A percentile compares a stretch with the other conserved stretches of the same genome.
phyloP scores from a whole-genome alignment of 2,888 invertebrate genomes.

The Esperia sulphurella region DNA sequence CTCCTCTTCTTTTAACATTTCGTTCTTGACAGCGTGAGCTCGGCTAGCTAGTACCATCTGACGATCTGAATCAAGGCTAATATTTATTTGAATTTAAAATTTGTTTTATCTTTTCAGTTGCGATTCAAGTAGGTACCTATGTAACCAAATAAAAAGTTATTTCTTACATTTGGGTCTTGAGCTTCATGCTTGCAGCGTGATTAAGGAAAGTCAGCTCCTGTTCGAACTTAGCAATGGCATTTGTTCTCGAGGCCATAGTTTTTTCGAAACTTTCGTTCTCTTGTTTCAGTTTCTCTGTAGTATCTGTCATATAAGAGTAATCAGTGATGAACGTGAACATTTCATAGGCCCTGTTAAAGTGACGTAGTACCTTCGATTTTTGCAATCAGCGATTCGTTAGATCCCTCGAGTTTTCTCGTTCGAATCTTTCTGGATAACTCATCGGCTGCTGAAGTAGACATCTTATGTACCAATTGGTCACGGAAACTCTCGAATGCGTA shows the following conservation, averaged over 20 bases:
- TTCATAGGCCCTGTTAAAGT: too few species aligned
- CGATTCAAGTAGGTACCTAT: too few species aligned
- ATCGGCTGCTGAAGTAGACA: conserved; percentile 66
- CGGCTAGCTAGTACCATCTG: conserved; percentile 74
- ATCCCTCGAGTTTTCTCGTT: conserved; percentile 58
- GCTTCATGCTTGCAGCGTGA: conserved; percentile 29
- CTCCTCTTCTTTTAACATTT: conserved; percentile 72
- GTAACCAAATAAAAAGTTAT: background rate
- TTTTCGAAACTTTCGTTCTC: conserved; percentile 45
- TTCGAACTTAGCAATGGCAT: conserved; percentile 41
- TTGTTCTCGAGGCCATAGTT: conserved; percentile 40
- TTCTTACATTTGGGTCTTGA: conserved; percentile 57
- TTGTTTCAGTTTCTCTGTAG: conserved; percentile 29
- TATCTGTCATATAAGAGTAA: conserved; percentile 26
- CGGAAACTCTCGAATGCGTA: conserved; percentile 52
- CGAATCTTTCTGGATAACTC: conserved; percentile 60
- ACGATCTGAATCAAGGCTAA: conserved; percentile 67
- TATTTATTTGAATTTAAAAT: conserved; percentile 10
- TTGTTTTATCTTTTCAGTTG: too few species aligned
- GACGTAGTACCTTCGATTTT: conserved; percentile 54
- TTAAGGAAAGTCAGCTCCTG: conserved; percentile 31
- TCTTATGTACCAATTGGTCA: conserved; percentile 54
- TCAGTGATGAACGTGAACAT: too few species aligned
- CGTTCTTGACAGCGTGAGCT: conserved; percentile 62
- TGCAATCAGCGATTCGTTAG: conserved; percentile 52